A percentile compares a stretch with the other conserved stretches of the same genome.
phyloP scores from a whole-genome alignment of 2,797 vertebrate species.

The Lagorchestes hirsutus region DNA sequence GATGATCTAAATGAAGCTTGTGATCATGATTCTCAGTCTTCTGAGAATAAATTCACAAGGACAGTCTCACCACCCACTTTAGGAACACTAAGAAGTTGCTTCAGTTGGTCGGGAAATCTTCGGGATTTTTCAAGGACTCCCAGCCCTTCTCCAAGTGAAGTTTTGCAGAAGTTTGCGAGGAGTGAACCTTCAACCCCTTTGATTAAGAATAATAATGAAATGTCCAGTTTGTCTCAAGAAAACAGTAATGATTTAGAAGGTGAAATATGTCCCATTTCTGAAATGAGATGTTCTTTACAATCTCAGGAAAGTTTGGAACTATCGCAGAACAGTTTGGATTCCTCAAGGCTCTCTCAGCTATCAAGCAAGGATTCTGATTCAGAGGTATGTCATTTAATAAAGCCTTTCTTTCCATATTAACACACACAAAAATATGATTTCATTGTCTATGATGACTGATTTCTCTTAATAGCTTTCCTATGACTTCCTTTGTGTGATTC shows the following conservation, averaged over 20 bases:
- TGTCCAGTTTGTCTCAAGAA: background rate
- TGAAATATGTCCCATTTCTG: slow-evolving; percentile 43
- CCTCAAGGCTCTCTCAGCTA: slow-evolving; percentile 58
- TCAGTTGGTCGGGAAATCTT: slow-evolving; percentile 86
- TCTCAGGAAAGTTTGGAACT: slow-evolving; percentile 84
- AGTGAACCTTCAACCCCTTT: slow-evolving; percentile 57
- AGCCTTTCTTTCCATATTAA: slow-evolving; percentile 32
- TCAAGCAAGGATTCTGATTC: slow-evolving; percentile 68
- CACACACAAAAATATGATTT: background rate
- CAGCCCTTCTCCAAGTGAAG: slow-evolving; percentile 66
- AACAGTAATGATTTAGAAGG: background rate
- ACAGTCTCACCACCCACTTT: slow-evolving; percentile 54
- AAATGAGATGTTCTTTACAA: slow-evolving; percentile 41
- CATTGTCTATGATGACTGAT: background rate
- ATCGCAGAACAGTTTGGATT: slow-evolving; percentile 79
- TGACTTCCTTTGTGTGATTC: background rate
- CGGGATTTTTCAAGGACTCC: slow-evolving; percentile 66
- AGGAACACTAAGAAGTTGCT: slow-evolving; percentile 83
- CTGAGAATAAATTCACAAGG: slow-evolving; percentile 55
- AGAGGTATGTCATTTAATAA: slow-evolving; percentile 79
- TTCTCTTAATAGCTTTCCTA: background rate
- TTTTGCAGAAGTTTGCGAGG: slow-evolving; percentile 86
- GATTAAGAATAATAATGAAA: slow-evolving; percentile 7
- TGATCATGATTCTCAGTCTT: slow-evolving; percentile 41
- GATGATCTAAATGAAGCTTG: background rate